Evolutionary conservation across 2,888 invertebrate genomes (phyloP), one percentile per base, ranked within the genome.

Genomic region (Luffia ferchaultella): DNA sequence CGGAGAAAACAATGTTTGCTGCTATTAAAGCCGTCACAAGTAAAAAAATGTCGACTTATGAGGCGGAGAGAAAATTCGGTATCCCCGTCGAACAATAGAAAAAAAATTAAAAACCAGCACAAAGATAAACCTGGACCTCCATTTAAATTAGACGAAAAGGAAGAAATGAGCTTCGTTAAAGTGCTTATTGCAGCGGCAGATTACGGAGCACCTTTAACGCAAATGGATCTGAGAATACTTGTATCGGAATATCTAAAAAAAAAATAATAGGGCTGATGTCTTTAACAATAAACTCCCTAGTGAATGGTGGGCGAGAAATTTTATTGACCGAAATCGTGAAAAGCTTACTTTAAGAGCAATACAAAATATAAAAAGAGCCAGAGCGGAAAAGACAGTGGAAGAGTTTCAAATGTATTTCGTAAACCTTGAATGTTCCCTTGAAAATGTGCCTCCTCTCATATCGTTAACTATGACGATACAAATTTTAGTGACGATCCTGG

Each of bases 41-140:
- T 42, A 52, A 53, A 42, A 46, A 42, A 42, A 52, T 53, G 41
- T 45, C 53, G 16, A 52, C 52, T 18, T 52, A 52, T 16, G 52
- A 53, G 46, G 54, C 54, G 7, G 51, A 56, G 46, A 54, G 50
- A 45, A 51, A 53, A 40, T 56, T 56, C 46, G 52, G 52, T n/a
- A 56, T 56, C 56, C 54, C 42, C 52, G 56, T 16, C 48, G 54
- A 18, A 56, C 55, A 45, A 52, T 55, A 50, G 50, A 53, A 15
- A 58, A 57, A 48, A 54, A 49, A 55, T 54, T 42, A 57, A 61
- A 55, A 48, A 58, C 18, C 52, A 52, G 51, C 56, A 56, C 30
- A 42, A 30, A 17, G 52, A 50, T 50, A 43, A 46, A 42, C 41
- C 48, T 51, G 53, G 55, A 9, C 40, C 40, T 9, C 40, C 9